These are phyloP conservation scores for Pogonognathellus flavescens DNA, from an alignment of 1,140 invertebrate species.

Conservation along the genomic window DNA sequence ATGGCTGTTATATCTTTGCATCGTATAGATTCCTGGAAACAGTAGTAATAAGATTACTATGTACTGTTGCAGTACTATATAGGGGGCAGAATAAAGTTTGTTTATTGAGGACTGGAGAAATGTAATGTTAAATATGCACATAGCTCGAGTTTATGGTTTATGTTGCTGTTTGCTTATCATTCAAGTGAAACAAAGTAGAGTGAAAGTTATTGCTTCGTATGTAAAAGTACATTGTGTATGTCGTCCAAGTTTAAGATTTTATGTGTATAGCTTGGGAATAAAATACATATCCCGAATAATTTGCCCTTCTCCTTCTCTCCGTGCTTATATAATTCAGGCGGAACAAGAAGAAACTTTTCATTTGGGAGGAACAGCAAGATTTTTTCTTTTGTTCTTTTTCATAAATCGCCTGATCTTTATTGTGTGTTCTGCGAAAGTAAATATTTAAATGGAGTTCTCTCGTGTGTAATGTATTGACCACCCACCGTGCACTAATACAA, in stretches of 20 bases:
- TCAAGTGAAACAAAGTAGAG: not conserved
- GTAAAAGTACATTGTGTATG: not conserved
- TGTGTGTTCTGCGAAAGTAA: not conserved
- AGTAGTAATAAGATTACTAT: too few relatives aligned
- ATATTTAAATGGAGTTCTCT: constrained; percentile 25
- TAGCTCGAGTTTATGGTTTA: too few relatives aligned
- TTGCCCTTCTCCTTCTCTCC: not conserved
- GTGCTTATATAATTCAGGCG: not conserved
- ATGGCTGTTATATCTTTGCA: too few relatives aligned
- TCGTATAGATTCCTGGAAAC: too few relatives aligned
- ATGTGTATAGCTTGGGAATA: not conserved
- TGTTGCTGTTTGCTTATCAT: too few relatives aligned
- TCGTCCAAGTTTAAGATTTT: not conserved
- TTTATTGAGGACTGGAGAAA: too few relatives aligned
- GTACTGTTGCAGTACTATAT: too few relatives aligned
- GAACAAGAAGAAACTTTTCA: too few relatives aligned
- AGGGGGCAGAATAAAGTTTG: too few relatives aligned
- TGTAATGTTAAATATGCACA: too few relatives aligned
- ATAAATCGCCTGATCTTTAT: constrained; percentile 27
- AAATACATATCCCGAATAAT: not conserved
- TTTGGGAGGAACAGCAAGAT: too few relatives aligned
- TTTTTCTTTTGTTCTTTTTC: not conserved
- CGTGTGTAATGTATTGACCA: constrained; percentile 11
- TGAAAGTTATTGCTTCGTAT: constrained; percentile 1
- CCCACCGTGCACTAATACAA: constrained; percentile 1